Evolutionary conservation across 2,888 invertebrate genomes (phyloP).

Genomic region (Seladonia tumulorum): DNA sequence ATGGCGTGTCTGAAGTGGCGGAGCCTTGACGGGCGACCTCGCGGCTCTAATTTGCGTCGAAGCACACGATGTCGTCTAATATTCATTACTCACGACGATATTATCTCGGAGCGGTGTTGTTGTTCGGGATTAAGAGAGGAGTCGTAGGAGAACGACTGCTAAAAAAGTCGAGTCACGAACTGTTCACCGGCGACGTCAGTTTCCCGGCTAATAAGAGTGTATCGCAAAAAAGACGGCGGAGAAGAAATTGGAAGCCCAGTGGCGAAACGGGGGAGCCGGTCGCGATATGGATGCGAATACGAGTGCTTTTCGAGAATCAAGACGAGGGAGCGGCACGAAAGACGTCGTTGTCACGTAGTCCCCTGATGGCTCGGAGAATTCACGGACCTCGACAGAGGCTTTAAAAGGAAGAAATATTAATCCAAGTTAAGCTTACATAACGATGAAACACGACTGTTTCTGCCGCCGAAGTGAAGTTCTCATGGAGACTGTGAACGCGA

Average conservation of each 20-base stretch:
- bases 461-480: slow-evolving; percentile 45
- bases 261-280: slow-evolving; percentile 26
- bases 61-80: neutral
- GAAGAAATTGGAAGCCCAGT: slow-evolving; percentile 38
- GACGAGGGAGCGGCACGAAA: slow-evolving; percentile 41
- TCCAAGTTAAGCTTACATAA: slow-evolving; percentile 68
- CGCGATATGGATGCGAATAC: slow-evolving; percentile 49
- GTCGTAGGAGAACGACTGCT: neutral
- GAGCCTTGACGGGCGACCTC: neutral
- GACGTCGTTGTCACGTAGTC: slow-evolving; percentile 60
- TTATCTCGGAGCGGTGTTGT: slow-evolving; percentile 13
- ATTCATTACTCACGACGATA: slow-evolving; percentile 12
- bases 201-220: slow-evolving; percentile 44
- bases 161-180: slow-evolving; percentile 50
- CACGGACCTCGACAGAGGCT: slow-evolving; percentile 47
- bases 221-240: slow-evolving; percentile 23
- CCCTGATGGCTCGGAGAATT: slow-evolving; percentile 53
- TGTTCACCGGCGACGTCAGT: slow-evolving; percentile 32
- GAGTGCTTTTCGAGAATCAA: slow-evolving; percentile 43
- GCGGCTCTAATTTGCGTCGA: slow-evolving; percentile 12
- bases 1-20: neutral
- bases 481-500: slow-evolving; percentile 35
- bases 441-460: slow-evolving; percentile 67
- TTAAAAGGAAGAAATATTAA: slow-evolving; percentile 71
- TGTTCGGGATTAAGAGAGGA: neutral